Evolutionary conservation across 2,797 vertebrate genomes (phyloP).

Genomic region (Tenualosa thibaudeaui): DNA sequence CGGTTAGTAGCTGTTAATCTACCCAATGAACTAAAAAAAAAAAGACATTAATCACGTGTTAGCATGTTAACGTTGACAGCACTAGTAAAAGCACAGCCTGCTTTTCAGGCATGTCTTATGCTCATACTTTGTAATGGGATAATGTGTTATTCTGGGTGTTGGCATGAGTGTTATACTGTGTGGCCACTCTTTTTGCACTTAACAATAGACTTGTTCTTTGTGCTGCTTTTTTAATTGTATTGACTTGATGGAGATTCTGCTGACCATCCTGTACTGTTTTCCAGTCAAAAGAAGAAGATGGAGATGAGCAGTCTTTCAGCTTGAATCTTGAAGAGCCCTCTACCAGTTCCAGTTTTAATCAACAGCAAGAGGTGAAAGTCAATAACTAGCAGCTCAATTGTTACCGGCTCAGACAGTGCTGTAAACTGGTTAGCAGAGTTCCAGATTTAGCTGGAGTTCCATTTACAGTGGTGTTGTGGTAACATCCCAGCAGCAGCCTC

Average conservation of each 20-base stretch:
- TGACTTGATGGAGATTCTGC: background rate
- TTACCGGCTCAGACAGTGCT: background rate
- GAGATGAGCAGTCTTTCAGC: background rate
- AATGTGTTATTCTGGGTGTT: background rate
- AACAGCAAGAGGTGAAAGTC: conserved; percentile 75
- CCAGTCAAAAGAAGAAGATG: background rate
- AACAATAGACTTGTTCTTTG: too few relatives aligned
- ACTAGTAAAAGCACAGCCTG: background rate
- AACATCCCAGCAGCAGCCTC: background rate
- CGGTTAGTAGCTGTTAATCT: too few relatives aligned
- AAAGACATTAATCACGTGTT: too few relatives aligned
- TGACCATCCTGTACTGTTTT: background rate
- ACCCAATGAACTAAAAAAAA: too few relatives aligned
- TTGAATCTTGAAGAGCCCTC: conserved; percentile 44
- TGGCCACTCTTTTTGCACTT: background rate
- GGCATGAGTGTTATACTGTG: background rate
- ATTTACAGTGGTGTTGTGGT: background rate
- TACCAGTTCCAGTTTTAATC: conserved; percentile 12
- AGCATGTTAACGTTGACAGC: too few relatives aligned
- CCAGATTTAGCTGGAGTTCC: background rate
- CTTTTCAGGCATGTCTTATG: background rate
- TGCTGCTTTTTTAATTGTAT: background rate
- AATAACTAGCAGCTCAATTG: background rate
- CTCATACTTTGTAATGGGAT: background rate
- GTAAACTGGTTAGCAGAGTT: background rate